Evolutionary conservation across 2,113 vertebrate species (phyloP).

Genomic region (Heptranchias perlo): DNA sequence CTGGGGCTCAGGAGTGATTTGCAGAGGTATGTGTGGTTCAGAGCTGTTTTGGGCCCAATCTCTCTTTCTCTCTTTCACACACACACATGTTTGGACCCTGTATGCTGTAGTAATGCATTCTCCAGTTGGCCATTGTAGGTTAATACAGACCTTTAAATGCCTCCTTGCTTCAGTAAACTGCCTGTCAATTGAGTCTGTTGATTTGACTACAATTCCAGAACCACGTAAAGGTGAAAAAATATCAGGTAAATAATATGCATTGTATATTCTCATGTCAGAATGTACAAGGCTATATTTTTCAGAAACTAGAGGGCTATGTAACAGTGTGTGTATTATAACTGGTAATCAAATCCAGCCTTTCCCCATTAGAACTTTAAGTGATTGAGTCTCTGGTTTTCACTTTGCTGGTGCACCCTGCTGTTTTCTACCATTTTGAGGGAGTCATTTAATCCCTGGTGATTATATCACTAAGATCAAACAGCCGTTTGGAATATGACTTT

Average conservation of each 20-base stretch:
- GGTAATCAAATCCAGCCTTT: constrained; percentile 27
- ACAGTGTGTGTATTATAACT: constrained; percentile 22
- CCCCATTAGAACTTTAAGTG: constrained; percentile 17
- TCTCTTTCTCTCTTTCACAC: not conserved
- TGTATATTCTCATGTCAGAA: not conserved
- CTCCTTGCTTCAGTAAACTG: not conserved
- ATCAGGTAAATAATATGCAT: not conserved
- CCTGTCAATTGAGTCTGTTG: not conserved
- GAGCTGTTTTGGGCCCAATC: not conserved
- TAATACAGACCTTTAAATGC: not conserved
- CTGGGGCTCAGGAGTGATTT: not conserved
- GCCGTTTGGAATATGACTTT: constrained; percentile 8
- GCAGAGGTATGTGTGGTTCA: not conserved
- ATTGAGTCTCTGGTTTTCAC: constrained; percentile 23
- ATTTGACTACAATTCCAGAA: not conserved
- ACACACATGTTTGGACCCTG: not conserved
- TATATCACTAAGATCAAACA: not conserved
- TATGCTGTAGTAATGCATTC: too few species aligned
- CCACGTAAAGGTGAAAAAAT: not conserved
- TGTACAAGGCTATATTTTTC: not conserved
- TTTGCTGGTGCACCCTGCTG: not conserved
- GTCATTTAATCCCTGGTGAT: constrained; percentile 16
- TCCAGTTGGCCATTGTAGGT: not conserved
- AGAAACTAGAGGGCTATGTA: not conserved
- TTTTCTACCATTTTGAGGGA: not conserved